A percentile compares a stretch with the other conserved stretches of the same genome.
These are phyloP conservation scores for Chironomus riparius DNA, from an alignment of 2,888 invertebrate genomes.

Conservation along the genomic window DNA sequence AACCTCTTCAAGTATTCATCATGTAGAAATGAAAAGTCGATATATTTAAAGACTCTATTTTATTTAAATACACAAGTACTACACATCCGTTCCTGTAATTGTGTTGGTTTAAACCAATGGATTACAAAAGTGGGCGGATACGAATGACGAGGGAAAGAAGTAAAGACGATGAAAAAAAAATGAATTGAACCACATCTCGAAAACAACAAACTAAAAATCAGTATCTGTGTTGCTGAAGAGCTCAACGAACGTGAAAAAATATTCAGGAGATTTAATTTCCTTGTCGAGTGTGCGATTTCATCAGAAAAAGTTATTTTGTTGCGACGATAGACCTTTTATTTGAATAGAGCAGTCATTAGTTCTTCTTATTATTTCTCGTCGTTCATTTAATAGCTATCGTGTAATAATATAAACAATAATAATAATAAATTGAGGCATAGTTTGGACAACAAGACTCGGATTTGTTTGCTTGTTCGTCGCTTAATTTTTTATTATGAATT, in stretches of 20 bases:
- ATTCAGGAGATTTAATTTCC: background rate
- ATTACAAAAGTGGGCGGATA: background rate
- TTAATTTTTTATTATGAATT: background rate
- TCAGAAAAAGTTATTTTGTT: too few relatives aligned
- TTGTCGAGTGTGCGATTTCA: too few relatives aligned
- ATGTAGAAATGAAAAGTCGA: conserved; percentile 26
- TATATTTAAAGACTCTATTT: conserved; percentile 4
- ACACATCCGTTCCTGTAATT: background rate
- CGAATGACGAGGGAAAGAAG: conserved; percentile 13
- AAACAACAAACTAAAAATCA: conserved; percentile 17
- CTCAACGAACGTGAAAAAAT: conserved; percentile 14
- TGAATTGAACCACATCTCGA: conserved; percentile 2
- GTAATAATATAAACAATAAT: background rate
- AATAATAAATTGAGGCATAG: too few relatives aligned
- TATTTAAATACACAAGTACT: background rate
- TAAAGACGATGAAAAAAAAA: background rate
- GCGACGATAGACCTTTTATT: too few relatives aligned
- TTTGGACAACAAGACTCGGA: background rate
- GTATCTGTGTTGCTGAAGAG: conserved; percentile 15
- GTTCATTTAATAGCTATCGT: background rate
- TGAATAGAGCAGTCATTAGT: background rate
- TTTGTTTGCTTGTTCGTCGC: background rate
- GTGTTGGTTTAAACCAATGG: conserved; percentile 15
- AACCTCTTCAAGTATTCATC: conserved; percentile 18
- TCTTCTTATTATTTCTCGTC: background rate